Evolutionary conservation across 2,113 vertebrate genomes (phyloP), one percentile per base, ranked within the genome.

Genomic region (Antigone vipio): DNA sequence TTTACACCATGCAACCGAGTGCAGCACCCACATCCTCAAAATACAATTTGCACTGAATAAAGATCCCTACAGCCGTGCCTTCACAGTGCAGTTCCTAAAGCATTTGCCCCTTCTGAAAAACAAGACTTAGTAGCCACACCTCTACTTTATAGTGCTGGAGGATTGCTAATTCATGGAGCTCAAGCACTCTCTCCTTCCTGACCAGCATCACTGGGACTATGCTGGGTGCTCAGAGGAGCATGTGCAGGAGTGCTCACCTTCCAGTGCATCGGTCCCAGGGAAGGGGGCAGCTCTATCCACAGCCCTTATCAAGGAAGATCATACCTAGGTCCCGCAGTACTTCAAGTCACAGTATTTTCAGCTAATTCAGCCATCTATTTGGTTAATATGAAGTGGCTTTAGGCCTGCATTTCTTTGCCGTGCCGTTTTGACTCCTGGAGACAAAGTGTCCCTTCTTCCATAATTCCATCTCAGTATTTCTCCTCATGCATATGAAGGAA

Each of bases 1-100:
- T 71, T 62, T 74, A 24, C 34, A 49, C 9, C 66, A 30, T 24
- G 45, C 30, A 56, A 9, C 0, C 0, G 24, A 64, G 32, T 3
- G 1, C 87, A 45, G 60, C 5, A 2, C 24, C 11, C 56, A 26
- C 38, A 18, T 38, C 47, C 69, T 83, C 78, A 26, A 42, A 85
- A 59, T 14, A 52, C 49, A 52, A 6, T 35, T 49, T 23, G 1
- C 50, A 58, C 23, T 9, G 2, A 45, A 44, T 52, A 30, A 45
- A 91, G 42, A 52, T 15, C 60, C 68, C 29, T 50, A 17, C 11
- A 81, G 24, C 24, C 66, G 42, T 32, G 17, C 45, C 63, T 84
- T 80, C 45, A 35, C 3, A 1, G 13, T n/a, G 40, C 12, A 12
- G 35, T 8, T 75, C 67, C 34, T 30, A 30, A 62, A 69, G 30